A percentile compares a stretch with the other conserved stretches of the same genome.
Conservation (phyloP, 30 jellyfish, hydroid and myxozoan genomes). For the Aurelia aurita complex sp. Pacific region DNA sequence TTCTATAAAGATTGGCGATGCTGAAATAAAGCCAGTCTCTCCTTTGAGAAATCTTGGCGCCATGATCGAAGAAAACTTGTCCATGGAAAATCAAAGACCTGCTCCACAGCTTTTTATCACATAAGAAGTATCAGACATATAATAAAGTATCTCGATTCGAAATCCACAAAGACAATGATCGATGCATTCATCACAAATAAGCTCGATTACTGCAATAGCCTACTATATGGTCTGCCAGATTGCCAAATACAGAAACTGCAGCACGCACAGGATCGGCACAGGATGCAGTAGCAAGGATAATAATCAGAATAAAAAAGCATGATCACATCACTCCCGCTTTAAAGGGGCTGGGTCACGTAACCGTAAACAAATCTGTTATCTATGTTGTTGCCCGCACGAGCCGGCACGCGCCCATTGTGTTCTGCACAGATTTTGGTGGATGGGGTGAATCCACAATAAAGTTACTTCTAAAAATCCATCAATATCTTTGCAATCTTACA, state of each 20-base stretch:
- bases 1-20: slow-evolving; percentile 4
- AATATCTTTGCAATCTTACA: too few relatives aligned
- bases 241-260: slow-evolving; percentile 29
- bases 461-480: too few relatives aligned
- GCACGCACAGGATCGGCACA: slow-evolving; percentile 2
- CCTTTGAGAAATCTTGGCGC: slow-evolving; percentile 34
- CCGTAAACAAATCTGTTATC: too few relatives aligned
- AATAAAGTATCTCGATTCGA: neutral
- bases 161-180: slow-evolving; percentile 25
- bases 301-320: neutral
- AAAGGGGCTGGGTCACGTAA: too few relatives aligned
- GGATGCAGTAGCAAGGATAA: slow-evolving; percentile 32
- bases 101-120: slow-evolving; percentile 18
- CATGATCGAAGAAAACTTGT: slow-evolving; percentile 29
- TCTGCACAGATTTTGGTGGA: too few relatives aligned
- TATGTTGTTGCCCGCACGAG: too few relatives aligned
- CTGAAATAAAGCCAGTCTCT: slow-evolving; percentile 38
- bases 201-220: slow-evolving; percentile 48
- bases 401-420: too few relatives aligned
- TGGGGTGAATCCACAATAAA: too few relatives aligned
- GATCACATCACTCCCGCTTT: slow-evolving; percentile 13
- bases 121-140: neutral
- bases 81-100: slow-evolving; percentile 41
- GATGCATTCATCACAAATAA: slow-evolving; percentile 39
- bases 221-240: slow-evolving; percentile 35